Percentiles rank a stretch among this genome's conserved stretches.
Conservation (phyloP, 2,888 invertebrate genomes). For the Ectemnius cavifrons region DNA sequence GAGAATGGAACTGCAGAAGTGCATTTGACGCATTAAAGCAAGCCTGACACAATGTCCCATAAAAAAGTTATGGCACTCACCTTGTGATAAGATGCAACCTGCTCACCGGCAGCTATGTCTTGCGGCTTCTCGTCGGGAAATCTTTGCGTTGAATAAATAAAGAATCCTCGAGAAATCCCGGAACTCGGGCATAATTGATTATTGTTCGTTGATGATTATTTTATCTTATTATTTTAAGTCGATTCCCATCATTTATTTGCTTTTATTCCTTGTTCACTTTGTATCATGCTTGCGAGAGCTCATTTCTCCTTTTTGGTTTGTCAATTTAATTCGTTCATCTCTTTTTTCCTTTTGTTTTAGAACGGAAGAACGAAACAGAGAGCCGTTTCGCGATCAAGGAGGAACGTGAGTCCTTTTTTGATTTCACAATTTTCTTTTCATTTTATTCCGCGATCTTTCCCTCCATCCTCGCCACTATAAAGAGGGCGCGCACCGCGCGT, state of each 20-base stretch:
- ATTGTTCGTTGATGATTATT: not conserved
- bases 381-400: slow-evolving; percentile 67
- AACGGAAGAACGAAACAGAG: slow-evolving; percentile 62
- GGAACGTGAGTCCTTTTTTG: slow-evolving; percentile 68
- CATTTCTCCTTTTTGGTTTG: slow-evolving; percentile 40
- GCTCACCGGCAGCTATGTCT: slow-evolving; percentile 15
- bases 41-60: slow-evolving; percentile 43
- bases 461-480: not conserved
- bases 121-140: slow-evolving; percentile 30
- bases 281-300: slow-evolving; percentile 1
- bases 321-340: slow-evolving; percentile 51
- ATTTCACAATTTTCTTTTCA: slow-evolving; percentile 50
- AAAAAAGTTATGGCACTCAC: slow-evolving; percentile 45
- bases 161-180: no score
- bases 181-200: no score
- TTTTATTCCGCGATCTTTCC: slow-evolving; percentile 6
- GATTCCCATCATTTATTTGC: no score
- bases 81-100: slow-evolving; percentile 14
- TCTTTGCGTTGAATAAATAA: not conserved
- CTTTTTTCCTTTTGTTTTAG: slow-evolving; percentile 70
- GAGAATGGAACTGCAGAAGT: slow-evolving; percentile 23
- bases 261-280: slow-evolving; percentile 37
- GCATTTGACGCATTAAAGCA: slow-evolving; percentile 33
- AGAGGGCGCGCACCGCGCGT: no score
- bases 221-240: not conserved